Conservation (phyloP, 2,113 vertebrate species). For the Lepidothrix coronata region DNA sequence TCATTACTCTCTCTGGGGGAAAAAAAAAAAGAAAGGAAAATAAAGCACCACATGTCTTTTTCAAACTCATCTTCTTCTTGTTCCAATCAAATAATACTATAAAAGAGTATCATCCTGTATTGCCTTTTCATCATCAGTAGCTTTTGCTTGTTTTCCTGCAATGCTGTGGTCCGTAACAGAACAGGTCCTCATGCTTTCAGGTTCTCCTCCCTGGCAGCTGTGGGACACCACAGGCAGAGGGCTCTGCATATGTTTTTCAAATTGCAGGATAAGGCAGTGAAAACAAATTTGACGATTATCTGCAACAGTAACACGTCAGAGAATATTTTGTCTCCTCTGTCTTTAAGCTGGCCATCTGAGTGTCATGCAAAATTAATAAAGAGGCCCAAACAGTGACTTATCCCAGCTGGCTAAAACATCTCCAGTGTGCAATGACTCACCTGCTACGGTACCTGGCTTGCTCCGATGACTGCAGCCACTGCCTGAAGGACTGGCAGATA, state of each 20-base stretch:
- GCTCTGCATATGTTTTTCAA: background rate
- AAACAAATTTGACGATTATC: background rate
- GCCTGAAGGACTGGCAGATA: background rate
- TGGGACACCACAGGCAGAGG: background rate
- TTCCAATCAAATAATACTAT: background rate
- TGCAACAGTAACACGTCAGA: background rate
- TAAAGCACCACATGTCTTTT: background rate
- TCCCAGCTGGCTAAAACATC: background rate
- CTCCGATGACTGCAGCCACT: background rate
- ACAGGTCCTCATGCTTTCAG: background rate
- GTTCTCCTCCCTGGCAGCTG: background rate
- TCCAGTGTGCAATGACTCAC: background rate
- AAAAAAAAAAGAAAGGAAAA: fast-evolving
- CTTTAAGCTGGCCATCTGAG: background rate
- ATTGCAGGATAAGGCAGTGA: background rate
- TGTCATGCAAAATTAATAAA: background rate
- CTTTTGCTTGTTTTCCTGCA: background rate
- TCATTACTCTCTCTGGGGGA: background rate
- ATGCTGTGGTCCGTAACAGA: background rate
- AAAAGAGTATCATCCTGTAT: background rate
- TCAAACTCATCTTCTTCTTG: background rate
- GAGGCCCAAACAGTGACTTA: background rate
- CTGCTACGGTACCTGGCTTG: fast-evolving
- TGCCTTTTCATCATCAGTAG: background rate
- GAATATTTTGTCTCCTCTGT: background rate